Evolutionary conservation across 2,888 invertebrate species (phyloP), one percentile per base, ranked within the genome.

Genomic region (Stenichneumon culpator): DNA sequence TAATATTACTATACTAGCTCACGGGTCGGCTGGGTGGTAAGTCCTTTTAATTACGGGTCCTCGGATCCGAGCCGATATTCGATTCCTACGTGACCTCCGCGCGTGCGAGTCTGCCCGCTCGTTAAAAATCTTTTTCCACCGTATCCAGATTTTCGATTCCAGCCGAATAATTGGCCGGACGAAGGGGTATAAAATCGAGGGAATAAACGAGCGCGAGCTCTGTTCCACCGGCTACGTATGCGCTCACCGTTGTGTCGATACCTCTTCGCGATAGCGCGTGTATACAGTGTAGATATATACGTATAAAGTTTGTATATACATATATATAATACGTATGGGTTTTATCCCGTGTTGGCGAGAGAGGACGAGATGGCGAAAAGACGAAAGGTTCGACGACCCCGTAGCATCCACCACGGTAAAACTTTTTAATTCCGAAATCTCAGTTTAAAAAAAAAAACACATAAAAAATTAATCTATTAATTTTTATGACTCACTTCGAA

Each of bases 351-450:
- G 44, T 6, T n/a, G 79, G 70, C 67, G 44, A 63, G 73, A 82
- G 78, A 78, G 63, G 82, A 85, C 85, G 82, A 78, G 69, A 74
- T 65, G 74, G 75, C 70, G 82, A 82, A 85, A 82, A 70, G 50
- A 54, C 63, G 22, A 44, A 67, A 75, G 79, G 85, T 79, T 75
- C 85, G 82, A 85, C 85, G 85, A 82, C 85, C 85, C 75, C 82
- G 67, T 69, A 47, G 75, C 75, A 63, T 74, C 68, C 14, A 68
- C 57, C 47, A 16, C 5, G 50, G 50, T 32, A n/a, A 63, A 63
- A 28, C 32, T 63, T 19, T 22, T n/a, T 54, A 52, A 54, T 36
- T 14, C 5, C 25, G 16, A 14, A 11, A 11, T n/a, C 3, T 3
- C 19, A 2, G 14, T 28, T 32, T 3, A 54, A 19, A 54, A 19